Conservation (phyloP, 2,888 invertebrate species). For the Andrena camellia region DNA sequence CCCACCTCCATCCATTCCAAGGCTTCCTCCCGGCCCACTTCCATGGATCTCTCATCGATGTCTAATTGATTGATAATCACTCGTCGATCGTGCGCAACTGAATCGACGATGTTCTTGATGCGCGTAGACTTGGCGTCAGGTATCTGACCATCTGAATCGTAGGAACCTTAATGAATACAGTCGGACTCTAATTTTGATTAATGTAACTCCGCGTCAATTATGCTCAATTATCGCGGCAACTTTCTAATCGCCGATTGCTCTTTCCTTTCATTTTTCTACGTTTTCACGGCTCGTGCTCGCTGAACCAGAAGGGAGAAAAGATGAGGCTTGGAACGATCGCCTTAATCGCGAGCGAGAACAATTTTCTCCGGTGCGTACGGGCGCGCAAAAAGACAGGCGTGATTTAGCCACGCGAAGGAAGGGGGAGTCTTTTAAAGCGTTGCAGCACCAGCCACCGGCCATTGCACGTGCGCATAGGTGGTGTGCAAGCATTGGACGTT, state of each 20-base stretch:
- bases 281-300: neutral
- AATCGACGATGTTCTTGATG: neutral
- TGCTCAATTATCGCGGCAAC: neutral
- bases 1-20: too few species aligned
- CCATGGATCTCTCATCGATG: neutral
- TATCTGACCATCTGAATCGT: neutral
- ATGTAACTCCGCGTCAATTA: conserved; percentile 30
- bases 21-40: neutral
- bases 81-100: neutral
- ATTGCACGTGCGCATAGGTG: neutral
- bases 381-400: neutral
- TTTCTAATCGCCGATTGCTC: conserved; percentile 31
- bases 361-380: conserved; percentile 6
- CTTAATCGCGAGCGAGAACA: conserved; percentile 1
- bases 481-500: conserved; percentile 9
- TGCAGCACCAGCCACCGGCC: neutral
- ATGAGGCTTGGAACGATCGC: neutral
- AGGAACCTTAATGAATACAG: neutral
- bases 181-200: conserved; percentile 16
- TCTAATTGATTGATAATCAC: neutral
- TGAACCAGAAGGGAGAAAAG: neutral
- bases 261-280: conserved; percentile 19
- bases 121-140: neutral
- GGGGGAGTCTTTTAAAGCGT: conserved; percentile 1
- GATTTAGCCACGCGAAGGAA: neutral